Percentiles rank a stretch among this genome's conserved stretches.
Conservation (phyloP, 2,113 vertebrate genomes). For the Nestor notabilis region DNA sequence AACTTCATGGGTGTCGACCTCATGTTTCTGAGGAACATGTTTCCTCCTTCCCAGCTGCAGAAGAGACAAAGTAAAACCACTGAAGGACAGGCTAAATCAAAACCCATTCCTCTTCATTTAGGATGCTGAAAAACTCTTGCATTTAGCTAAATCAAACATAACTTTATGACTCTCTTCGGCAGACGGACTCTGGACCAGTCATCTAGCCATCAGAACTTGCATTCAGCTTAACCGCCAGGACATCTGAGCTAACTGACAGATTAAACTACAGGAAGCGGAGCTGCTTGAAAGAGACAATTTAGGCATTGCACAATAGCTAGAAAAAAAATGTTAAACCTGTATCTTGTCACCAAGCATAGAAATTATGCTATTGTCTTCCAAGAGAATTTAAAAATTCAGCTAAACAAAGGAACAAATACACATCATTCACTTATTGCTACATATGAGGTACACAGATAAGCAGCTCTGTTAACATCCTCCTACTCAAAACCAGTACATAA, state of each 20-base stretch:
- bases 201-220: neutral
- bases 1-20: neutral
- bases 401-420: neutral
- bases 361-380: neutral
- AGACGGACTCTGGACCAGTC: neutral
- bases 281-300: neutral
- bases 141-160: neutral
- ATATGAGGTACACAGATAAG: accelerated
- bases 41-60: neutral
- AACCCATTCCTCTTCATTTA: neutral
- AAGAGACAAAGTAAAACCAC: neutral
- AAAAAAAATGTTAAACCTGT: neutral
- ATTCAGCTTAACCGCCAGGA: neutral
- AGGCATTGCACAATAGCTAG: neutral
- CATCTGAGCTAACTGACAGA: neutral
- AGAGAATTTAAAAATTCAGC: neutral
- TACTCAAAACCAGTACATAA: neutral
- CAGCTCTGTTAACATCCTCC: neutral
- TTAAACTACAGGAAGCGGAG: neutral
- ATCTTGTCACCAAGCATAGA: neutral
- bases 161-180: neutral
- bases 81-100: neutral
- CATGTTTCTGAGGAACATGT: neutral
- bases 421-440: neutral
- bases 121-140: neutral